Evolutionary conservation across 2,113 vertebrate species (phyloP).

Genomic region (Perca schrenkii): DNA sequence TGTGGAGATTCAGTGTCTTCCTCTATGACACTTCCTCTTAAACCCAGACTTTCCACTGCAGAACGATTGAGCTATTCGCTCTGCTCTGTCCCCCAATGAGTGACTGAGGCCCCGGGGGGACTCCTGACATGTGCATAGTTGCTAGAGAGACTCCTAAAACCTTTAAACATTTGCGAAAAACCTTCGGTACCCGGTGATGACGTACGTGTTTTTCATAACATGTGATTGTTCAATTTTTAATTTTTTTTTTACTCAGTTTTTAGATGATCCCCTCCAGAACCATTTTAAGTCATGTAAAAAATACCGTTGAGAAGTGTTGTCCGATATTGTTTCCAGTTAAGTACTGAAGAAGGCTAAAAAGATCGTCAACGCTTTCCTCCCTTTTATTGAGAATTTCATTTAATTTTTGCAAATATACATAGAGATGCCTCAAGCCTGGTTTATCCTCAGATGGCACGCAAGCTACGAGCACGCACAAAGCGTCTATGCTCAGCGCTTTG

Average conservation of each 20-base stretch:
- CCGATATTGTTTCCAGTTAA: background rate
- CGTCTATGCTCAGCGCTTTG: too few relatives aligned
- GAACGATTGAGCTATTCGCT: background rate
- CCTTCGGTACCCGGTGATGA: constrained; percentile 24
- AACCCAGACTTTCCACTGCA: constrained; percentile 29
- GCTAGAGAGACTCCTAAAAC: constrained; percentile 52
- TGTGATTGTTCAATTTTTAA: constrained; percentile 14
- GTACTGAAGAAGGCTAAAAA: background rate
- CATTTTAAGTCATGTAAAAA: constrained; percentile 15
- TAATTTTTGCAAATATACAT: constrained; percentile 14
- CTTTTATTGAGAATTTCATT: background rate
- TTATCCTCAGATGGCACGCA: background rate
- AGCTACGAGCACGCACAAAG: too few relatives aligned
- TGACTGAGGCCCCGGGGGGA: constrained; percentile 9
- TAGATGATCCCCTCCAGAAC: constrained; percentile 14
- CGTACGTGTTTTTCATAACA: constrained; percentile 21
- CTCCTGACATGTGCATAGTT: constrained; percentile 50
- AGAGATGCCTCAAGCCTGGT: background rate
- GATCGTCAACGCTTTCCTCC: background rate
- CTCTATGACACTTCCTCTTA: constrained; percentile 35
- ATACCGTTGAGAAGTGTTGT: background rate
- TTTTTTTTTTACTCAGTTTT: constrained; percentile 6
- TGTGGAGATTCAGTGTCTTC: constrained; percentile 50
- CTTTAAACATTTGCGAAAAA: constrained; percentile 31
- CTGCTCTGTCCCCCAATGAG: background rate